Evolutionary conservation across 2,113 vertebrate genomes (phyloP).

Genomic region (Vulpes vulpes): DNA sequence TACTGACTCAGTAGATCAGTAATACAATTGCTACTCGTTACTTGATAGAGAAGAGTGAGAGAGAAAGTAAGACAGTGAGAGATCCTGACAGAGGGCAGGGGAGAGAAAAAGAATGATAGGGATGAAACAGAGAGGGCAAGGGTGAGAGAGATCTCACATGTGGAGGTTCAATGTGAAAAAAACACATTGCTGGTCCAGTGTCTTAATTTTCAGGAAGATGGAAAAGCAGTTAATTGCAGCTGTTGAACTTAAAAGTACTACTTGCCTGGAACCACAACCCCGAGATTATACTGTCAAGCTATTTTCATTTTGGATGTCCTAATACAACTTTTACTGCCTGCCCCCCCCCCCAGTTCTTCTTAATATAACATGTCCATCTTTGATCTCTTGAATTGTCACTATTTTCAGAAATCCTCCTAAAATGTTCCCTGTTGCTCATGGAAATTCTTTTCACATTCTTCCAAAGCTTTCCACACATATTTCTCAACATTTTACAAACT

Average conservation of each 20-base stretch:
- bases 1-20: not conserved
- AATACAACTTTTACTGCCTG: not conserved
- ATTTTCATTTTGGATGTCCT: not conserved
- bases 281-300: not conserved
- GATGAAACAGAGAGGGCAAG: not conserved
- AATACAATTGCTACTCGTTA: not conserved
- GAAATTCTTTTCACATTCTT: not conserved
- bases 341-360: not conserved
- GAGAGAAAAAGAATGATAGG: not conserved
- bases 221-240: not conserved
- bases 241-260: not conserved
- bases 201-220: not conserved
- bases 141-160: not conserved
- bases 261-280: not conserved
- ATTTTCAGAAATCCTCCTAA: not conserved
- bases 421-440: not conserved
- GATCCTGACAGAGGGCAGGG: not conserved
- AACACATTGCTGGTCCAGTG: not conserved
- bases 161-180: rapidly evolving
- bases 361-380: not conserved
- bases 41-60: not conserved
- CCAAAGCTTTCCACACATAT: not conserved
- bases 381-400: not conserved
- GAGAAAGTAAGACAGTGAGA: not conserved
- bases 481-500: not conserved